These are phyloP conservation scores for Halisarca cf. caerulea DNA, from an alignment of 37 sponge, comb jelly and placozoan genomes.

Conservation along the genomic window DNA sequence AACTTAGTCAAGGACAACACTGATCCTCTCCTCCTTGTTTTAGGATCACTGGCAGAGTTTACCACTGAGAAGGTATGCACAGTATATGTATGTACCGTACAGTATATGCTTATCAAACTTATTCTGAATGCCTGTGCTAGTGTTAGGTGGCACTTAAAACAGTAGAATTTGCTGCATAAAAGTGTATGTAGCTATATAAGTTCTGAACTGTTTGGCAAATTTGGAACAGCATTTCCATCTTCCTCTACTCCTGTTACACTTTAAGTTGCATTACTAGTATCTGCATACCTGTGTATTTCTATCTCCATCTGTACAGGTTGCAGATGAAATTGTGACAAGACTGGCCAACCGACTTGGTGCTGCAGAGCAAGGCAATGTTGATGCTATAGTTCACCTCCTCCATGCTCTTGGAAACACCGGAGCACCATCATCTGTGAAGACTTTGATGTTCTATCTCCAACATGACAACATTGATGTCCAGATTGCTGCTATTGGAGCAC, in stretches of 20 bases:
- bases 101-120: too few species aligned
- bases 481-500: constrained; percentile 34
- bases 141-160: not conserved
- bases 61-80: not conserved
- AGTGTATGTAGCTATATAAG: not conserved
- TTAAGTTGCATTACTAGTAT: too few species aligned
- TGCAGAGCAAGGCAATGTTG: not conserved
- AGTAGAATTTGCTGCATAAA: not conserved
- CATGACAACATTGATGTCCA: constrained; percentile 42
- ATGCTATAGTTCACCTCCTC: constrained; percentile 23
- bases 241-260: too few species aligned
- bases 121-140: too few species aligned
- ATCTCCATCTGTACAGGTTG: not conserved
- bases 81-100: not conserved
- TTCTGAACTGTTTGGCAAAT: not conserved
- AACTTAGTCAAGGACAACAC: constrained; percentile 12
- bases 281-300: too few species aligned
- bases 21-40: constrained; percentile 4
- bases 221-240: not conserved
- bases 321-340: constrained; percentile 7
- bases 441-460: constrained; percentile 25
- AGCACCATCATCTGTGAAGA: constrained; percentile 3
- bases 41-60: constrained; percentile 22
- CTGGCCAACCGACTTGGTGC: constrained; percentile 21
- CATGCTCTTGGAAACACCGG: constrained; percentile 60